phyloP scores from a whole-genome alignment of 2,113 vertebrate species.

The Myxocyprinus asiaticus region DNA sequence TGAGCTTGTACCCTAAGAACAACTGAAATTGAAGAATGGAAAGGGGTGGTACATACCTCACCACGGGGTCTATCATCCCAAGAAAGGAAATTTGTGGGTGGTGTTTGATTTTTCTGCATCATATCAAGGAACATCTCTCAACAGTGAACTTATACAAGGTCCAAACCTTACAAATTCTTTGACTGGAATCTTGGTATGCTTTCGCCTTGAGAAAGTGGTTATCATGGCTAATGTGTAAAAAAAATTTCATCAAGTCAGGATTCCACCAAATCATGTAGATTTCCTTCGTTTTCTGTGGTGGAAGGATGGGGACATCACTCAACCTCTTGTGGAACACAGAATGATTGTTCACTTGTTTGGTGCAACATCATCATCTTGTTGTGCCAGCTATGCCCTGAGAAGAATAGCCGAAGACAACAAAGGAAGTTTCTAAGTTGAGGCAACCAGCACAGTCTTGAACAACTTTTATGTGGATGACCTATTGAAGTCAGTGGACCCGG shows the following conservation, averaged over 20 bases:
- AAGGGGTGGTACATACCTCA: constrained; percentile 25
- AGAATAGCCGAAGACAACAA: too few species aligned
- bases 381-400: neutral
- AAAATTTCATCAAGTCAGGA: neutral
- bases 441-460: too few species aligned
- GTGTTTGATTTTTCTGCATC: constrained; percentile 26
- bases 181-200: constrained; percentile 6
- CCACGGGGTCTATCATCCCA: constrained; percentile 31
- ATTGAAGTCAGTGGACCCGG: too few species aligned
- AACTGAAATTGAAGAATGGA: neutral
- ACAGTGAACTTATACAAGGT: constrained; percentile 13
- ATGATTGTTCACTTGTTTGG: neutral
- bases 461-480: too few species aligned
- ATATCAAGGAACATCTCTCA: constrained; percentile 19
- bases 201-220: neutral
- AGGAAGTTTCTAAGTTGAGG: too few species aligned
- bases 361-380: neutral
- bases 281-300: constrained; percentile 2
- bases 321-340: too few species aligned
- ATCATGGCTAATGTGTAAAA: constrained; percentile 30
- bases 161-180: constrained; percentile 25
- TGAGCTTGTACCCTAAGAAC: too few species aligned
- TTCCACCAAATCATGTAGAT: too few species aligned
- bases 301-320: too few species aligned
- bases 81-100: constrained; percentile 10